These are phyloP conservation scores for Pterocles gutturalis DNA, from an alignment of 2,113 vertebrate genomes.

Conservation along the genomic window DNA sequence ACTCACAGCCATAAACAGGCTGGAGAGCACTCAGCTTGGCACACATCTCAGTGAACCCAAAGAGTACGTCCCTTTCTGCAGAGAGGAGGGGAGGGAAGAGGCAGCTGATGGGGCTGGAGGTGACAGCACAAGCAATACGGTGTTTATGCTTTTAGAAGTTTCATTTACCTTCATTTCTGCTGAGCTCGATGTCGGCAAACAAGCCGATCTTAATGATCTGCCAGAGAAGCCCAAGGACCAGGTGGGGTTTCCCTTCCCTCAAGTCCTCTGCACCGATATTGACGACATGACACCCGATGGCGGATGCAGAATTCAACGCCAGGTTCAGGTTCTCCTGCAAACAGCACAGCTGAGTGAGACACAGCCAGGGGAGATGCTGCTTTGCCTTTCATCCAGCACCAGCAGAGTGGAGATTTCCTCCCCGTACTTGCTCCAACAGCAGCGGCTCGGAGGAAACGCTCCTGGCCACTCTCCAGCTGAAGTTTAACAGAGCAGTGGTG, in stretches of 20 bases:
- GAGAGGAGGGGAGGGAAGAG: not conserved
- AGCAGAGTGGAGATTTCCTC: not conserved
- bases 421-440: not conserved
- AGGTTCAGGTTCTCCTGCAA: conserved; percentile 95
- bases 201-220: conserved; percentile 98
- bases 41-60: accelerated
- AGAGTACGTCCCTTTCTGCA: not conserved
- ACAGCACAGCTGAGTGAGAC: not conserved
- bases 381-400: not conserved
- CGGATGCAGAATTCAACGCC: conserved; percentile 95
- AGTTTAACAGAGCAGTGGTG: not conserved
- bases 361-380: not conserved
- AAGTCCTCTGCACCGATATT: conserved; percentile 96
- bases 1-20: not conserved
- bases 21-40: not conserved
- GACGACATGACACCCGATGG: conserved; percentile 97
- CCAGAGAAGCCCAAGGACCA: conserved; percentile 96
- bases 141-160: not conserved
- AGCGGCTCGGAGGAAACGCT: accelerated
- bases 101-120: accelerated
- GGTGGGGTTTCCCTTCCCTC: conserved; percentile 94
- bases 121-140: not conserved
- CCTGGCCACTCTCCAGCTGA: accelerated
- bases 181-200: conserved; percentile 95
- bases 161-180: conserved; percentile 91